Evolutionary conservation across 92 coral and sea anemone genomes (phyloP).

Genomic region (Umimayanthus kanabou): DNA sequence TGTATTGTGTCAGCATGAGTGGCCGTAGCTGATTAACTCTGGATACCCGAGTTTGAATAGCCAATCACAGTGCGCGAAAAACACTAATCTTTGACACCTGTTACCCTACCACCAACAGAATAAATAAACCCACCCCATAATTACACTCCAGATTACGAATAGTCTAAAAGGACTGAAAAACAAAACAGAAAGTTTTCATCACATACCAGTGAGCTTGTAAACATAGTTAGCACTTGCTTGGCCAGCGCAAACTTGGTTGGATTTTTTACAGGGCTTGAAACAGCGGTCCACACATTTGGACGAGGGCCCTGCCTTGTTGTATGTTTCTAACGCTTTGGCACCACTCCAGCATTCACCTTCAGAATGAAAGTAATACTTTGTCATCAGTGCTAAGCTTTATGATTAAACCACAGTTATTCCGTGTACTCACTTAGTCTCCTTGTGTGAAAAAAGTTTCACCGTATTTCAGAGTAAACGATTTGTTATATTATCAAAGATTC

Average conservation of each 20-base stretch:
- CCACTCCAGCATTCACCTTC: slow-evolving; percentile 64
- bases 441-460: too few species aligned
- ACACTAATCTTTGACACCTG: too few species aligned
- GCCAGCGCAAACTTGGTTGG: background rate
- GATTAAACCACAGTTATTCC: background rate
- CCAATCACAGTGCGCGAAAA: too few species aligned
- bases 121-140: background rate
- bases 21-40: too few species aligned
- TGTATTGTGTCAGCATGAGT: too few species aligned
- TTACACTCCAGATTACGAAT: too few species aligned
- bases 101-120: too few species aligned
- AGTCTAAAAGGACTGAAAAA: too few species aligned
- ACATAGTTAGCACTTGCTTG: background rate
- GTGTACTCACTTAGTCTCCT: background rate
- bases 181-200: too few species aligned
- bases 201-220: background rate
- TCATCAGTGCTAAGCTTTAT: background rate
- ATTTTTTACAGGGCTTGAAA: background rate
- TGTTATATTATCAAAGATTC: too few species aligned
- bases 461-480: too few species aligned
- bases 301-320: slow-evolving; percentile 34
- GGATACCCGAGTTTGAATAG: too few species aligned
- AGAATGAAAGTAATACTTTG: background rate
- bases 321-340: slow-evolving; percentile 33
- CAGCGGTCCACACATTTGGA: background rate